Percentiles rank a stretch among this genome's conserved stretches.
Evolutionary conservation across 1,140 invertebrate species (phyloP).

Genomic region (Periplaneta americana): DNA sequence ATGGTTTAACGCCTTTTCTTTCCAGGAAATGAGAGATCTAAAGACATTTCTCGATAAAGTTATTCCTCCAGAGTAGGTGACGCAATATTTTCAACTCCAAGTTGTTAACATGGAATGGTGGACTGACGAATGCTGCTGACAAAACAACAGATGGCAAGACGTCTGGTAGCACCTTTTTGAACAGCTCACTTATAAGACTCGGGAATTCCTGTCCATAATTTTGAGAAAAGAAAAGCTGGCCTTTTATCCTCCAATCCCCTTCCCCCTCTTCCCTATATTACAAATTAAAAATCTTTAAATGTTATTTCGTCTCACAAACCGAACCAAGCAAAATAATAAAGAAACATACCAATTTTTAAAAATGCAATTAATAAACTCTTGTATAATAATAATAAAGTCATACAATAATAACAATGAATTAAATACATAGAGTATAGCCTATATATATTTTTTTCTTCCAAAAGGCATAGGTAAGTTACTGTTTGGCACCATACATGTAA

Average conservation of each 20-base stretch:
- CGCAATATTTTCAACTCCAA: not conserved
- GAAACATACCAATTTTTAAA: not conserved
- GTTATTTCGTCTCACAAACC: not conserved
- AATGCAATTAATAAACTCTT: not conserved
- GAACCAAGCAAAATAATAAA: not conserved
- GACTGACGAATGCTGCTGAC: not conserved
- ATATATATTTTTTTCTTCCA: not conserved
- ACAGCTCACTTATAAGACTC: not conserved
- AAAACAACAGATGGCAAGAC: not conserved
- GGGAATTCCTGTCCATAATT: not conserved
- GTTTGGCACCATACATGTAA: not conserved
- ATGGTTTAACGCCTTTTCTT: too few species aligned
- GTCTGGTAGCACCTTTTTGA: not conserved
- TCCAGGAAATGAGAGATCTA: slow-evolving; percentile 14
- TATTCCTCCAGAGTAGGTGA: slow-evolving; percentile 3
- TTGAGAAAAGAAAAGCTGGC: not conserved
- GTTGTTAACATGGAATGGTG: not conserved
- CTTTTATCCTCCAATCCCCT: not conserved
- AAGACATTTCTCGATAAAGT: slow-evolving; percentile 8
- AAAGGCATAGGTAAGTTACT: not conserved
- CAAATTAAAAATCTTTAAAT: not conserved
- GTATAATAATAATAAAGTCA: not conserved
- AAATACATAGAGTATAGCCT: not conserved
- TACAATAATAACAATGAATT: not conserved
- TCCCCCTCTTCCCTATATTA: not conserved